phyloP scores from a whole-genome alignment of 1,140 invertebrate species.

The Zaprionus gabonicus region DNA sequence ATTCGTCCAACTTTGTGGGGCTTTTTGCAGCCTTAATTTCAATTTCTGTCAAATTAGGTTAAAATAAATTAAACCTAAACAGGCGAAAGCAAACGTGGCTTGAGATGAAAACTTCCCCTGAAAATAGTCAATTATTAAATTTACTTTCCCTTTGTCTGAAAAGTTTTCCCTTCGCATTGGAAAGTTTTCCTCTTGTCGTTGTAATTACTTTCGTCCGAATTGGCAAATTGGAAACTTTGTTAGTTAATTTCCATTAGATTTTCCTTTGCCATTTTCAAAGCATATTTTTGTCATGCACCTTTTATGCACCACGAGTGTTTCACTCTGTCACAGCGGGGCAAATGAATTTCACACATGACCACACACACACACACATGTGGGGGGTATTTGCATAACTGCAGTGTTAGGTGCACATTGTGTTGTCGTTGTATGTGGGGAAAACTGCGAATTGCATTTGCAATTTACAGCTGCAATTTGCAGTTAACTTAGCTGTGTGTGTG shows the following conservation, averaged over 20 bases:
- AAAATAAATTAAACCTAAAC: constrained; percentile 36
- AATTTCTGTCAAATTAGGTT: constrained; percentile 44
- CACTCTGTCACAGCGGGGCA: not conserved
- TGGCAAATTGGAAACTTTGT: constrained; percentile 15
- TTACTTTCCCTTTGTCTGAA: constrained; percentile 10
- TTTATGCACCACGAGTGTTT: constrained; percentile 8
- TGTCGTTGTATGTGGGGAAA: constrained; percentile 43
- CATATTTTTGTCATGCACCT: not conserved
- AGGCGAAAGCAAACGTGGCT: constrained; percentile 8
- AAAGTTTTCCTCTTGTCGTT: not conserved
- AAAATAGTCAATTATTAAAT: constrained; percentile 35
- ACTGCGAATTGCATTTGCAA: constrained; percentile 49
- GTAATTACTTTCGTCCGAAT: constrained; percentile 4
- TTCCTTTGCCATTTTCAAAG: not conserved
- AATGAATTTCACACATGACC: constrained; percentile 33
- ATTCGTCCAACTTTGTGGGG: not conserved
- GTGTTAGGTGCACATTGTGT: constrained; percentile 41
- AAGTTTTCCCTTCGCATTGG: not conserved
- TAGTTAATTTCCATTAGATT: constrained; percentile 10
- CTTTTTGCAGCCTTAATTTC: constrained; percentile 22
- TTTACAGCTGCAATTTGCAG: constrained; percentile 51
- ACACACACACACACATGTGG: constrained; percentile 16
- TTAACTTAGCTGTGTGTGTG: constrained; percentile 18
- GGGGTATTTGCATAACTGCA: constrained; percentile 58
- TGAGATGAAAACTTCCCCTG: constrained; percentile 18